Evolutionary conservation across 2,797 vertebrate species (phyloP).

Genomic region (Gila robusta): DNA sequence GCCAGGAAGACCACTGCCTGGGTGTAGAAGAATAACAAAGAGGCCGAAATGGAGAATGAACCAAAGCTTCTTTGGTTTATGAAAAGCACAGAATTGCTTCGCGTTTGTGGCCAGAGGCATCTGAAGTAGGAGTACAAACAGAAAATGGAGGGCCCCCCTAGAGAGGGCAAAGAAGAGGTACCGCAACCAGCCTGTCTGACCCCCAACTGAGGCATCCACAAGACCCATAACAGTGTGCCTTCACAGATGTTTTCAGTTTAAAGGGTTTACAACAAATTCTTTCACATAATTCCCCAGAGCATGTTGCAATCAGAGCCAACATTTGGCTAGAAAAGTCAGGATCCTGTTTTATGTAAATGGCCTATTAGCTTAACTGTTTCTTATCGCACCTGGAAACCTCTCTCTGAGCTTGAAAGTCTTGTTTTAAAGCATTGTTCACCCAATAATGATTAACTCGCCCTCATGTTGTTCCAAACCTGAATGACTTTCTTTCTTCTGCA

Average conservation of each 20-base stretch:
- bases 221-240: conserved; percentile 64
- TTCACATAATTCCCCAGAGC: conserved; percentile 79
- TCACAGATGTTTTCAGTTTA: conserved; percentile 82
- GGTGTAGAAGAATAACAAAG: conserved; percentile 40
- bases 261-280: conserved; percentile 78
- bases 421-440: not conserved
- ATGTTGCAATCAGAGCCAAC: conserved; percentile 68
- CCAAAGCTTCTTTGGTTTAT: conserved; percentile 33
- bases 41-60: conserved; percentile 16
- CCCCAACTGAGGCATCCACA: conserved; percentile 58
- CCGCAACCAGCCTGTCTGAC: conserved; percentile 47
- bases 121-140: conserved; percentile 42
- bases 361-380: conserved; percentile 64
- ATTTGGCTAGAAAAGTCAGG: conserved; percentile 61
- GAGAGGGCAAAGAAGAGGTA: conserved; percentile 48
- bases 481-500: not conserved
- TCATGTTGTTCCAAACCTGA: not conserved
- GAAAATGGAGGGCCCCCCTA: conserved; percentile 49
- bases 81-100: conserved; percentile 43
- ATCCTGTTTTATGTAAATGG: conserved; percentile 60
- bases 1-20: conserved; percentile 50
- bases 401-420: not conserved
- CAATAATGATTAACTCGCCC: not conserved
- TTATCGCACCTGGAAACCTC: conserved; percentile 60
- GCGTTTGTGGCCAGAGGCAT: conserved; percentile 36